Evolutionary conservation across 2,888 invertebrate genomes (phyloP).

Genomic region (Sycophila texana): DNA sequence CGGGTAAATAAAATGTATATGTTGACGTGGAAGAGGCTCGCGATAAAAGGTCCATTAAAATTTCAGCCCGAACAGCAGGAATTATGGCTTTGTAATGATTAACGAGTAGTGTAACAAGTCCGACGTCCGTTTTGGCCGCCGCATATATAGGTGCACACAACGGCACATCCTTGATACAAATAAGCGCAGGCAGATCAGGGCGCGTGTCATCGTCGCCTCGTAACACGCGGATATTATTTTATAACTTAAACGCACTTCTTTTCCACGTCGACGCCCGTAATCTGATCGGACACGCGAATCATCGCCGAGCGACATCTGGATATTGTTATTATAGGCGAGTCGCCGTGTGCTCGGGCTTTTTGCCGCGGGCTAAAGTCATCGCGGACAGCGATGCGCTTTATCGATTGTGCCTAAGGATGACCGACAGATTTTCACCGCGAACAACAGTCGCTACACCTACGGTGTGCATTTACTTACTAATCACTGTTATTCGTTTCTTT

Average conservation of each 20-base stretch:
- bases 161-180: background rate
- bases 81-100: no score
- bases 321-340: slow-evolving; percentile 15
- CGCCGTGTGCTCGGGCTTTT: background rate
- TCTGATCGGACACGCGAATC: slow-evolving; percentile 30
- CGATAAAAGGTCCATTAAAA: no score
- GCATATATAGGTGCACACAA: no score
- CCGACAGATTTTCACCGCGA: no score
- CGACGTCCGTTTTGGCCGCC: no score
- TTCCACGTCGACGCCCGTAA: slow-evolving; percentile 4
- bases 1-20: no score
- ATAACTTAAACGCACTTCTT: background rate
- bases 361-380: background rate
- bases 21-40: no score
- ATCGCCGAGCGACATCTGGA: slow-evolving; percentile 28
- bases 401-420: slow-evolving; percentile 5
- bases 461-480: no score
- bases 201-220: background rate
- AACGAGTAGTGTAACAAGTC: no score
- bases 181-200: background rate
- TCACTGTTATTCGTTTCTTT: no score
- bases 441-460: no score
- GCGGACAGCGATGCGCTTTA: background rate
- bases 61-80: no score
- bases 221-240: background rate